phyloP scores from a whole-genome alignment of 30 jellyfish, hydroid and myxozoan species.

The Aurelia aurita region DNA sequence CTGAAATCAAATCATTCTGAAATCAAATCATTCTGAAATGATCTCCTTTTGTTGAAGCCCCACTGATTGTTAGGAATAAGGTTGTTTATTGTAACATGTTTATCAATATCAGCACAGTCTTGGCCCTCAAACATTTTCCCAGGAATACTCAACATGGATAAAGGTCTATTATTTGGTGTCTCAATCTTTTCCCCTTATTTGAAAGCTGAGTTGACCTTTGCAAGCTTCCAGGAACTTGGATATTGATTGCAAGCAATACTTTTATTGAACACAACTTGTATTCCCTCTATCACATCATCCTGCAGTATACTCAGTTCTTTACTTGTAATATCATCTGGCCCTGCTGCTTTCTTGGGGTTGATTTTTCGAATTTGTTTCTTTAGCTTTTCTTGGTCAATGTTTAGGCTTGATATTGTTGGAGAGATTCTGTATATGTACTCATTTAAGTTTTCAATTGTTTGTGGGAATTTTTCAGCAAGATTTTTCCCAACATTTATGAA shows the following conservation, averaged over 20 bases:
- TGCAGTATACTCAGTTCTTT: slow-evolving; percentile 48
- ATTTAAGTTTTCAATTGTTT: background rate
- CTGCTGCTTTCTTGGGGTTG: slow-evolving; percentile 49
- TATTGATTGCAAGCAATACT: slow-evolving; percentile 44
- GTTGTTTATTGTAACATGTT: slow-evolving; percentile 33
- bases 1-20: too few species aligned
- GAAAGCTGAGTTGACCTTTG: slow-evolving; percentile 49
- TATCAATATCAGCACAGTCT: slow-evolving; percentile 28
- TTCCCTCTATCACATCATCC: slow-evolving; percentile 38
- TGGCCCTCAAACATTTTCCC: slow-evolving; percentile 64
- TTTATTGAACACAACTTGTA: slow-evolving; percentile 28
- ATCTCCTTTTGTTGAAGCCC: slow-evolving; percentile 60
- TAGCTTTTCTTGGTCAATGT: slow-evolving; percentile 15
- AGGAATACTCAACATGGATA: slow-evolving; percentile 62
- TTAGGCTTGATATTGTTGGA: slow-evolving; percentile 46
- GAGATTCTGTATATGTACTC: slow-evolving; percentile 61
- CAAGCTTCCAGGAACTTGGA: slow-evolving; percentile 56
- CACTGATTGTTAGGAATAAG: slow-evolving; percentile 60
- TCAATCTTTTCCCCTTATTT: slow-evolving; percentile 57
- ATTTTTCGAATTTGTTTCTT: slow-evolving; percentile 26
- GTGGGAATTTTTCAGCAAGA: slow-evolving; percentile 33
- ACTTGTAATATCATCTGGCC: slow-evolving; percentile 32
- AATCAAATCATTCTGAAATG: too few species aligned
- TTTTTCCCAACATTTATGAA: slow-evolving; percentile 58
- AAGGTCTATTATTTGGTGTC: slow-evolving; percentile 56